These are phyloP conservation scores for Ptilonorhynchus violaceus DNA, from an alignment of 2,113 vertebrate species.

Conservation along the genomic window DNA sequence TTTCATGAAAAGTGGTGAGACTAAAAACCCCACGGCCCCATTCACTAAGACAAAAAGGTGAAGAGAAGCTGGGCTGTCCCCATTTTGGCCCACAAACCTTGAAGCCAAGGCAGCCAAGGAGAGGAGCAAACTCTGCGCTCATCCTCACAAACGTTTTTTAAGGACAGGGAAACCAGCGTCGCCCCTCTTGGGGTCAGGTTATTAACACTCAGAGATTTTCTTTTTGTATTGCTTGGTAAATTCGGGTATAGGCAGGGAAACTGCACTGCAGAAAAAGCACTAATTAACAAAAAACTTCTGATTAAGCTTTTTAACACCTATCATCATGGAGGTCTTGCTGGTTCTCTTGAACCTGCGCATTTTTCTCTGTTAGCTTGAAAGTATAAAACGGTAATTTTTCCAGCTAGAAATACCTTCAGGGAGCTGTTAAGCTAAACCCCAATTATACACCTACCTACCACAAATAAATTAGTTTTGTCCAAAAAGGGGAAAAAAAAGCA, in stretches of 20 bases:
- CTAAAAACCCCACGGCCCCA: not conserved
- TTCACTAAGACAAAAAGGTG: not conserved
- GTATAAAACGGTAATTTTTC: slow-evolving; percentile 16
- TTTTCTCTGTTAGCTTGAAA: not conserved
- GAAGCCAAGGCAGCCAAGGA: not conserved
- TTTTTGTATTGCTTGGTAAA: not conserved
- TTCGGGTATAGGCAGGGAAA: not conserved
- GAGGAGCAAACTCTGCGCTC: not conserved
- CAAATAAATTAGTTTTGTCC: slow-evolving; percentile 9
- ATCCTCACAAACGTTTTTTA: not conserved
- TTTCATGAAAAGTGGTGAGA: not conserved
- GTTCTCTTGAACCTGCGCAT: not conserved
- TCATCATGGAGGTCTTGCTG: not conserved
- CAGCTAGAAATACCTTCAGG: slow-evolving; percentile 24
- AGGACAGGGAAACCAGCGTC: not conserved
- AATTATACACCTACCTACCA: slow-evolving; percentile 12
- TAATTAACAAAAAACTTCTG: not conserved
- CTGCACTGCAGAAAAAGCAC: not conserved
- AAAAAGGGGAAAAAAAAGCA: not conserved
- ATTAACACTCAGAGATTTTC: not conserved
- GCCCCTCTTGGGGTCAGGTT: not conserved
- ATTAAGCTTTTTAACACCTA: not conserved
- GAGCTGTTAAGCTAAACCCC: slow-evolving; percentile 13
- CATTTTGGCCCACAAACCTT: not conserved
- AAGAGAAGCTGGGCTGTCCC: not conserved